Evolutionary conservation across 2,888 invertebrate genomes (phyloP).

Genomic region (Drosophila anceps): DNA sequence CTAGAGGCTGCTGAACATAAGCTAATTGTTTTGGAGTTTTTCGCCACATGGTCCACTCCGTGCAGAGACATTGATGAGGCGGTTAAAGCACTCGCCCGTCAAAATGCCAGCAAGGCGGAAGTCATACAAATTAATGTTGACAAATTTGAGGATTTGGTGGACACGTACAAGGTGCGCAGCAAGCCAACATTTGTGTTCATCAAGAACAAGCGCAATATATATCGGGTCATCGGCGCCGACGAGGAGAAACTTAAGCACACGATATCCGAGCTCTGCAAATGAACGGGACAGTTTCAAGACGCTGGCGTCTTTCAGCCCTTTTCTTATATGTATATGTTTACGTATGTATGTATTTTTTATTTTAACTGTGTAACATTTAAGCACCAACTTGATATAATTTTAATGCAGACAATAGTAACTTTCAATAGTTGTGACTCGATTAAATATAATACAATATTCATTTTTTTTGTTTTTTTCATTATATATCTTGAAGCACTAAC

Average conservation of each 20-base stretch:
- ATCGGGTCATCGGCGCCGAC: not conserved
- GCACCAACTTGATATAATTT: not conserved
- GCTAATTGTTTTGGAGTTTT: conserved; percentile 6
- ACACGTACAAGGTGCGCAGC: conserved; percentile 1
- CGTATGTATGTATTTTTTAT: not conserved
- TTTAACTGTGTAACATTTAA: not conserved
- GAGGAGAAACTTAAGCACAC: conserved; percentile 5
- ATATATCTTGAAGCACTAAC: not conserved
- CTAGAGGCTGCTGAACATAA: not conserved
- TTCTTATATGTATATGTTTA: not conserved
- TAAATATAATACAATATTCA: not conserved
- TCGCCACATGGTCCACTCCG: not conserved
- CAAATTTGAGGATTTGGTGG: conserved; percentile 3
- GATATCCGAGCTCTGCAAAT: not conserved
- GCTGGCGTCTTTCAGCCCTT: not conserved
- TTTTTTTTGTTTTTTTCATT: not conserved
- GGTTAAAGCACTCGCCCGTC: conserved; percentile 6
- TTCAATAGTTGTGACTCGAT: not conserved
- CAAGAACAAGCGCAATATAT: not conserved
- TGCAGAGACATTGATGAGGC: conserved; percentile 5
- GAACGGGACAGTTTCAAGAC: not conserved
- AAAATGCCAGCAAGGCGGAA: conserved; percentile 1
- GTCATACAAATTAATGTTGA: conserved; percentile 5
- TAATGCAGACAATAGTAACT: not conserved
- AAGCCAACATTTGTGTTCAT: conserved; percentile 3